These are phyloP conservation scores for Malaclemys terrapin DNA, from an alignment of 2,113 vertebrate species.

Conservation along the genomic window DNA sequence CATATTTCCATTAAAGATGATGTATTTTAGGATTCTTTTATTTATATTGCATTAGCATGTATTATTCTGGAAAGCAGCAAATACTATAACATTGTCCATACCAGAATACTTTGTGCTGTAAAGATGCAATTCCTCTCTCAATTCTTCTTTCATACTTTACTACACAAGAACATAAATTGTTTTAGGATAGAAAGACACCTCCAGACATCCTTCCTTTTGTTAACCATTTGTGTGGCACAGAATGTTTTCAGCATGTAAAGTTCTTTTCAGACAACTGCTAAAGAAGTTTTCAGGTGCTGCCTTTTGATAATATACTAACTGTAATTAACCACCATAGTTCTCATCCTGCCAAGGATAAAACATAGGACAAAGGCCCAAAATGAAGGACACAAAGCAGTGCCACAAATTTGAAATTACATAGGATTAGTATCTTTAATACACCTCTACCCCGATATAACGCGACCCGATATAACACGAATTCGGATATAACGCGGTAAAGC, in stretches of 20 bases:
- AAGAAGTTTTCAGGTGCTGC: background rate
- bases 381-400: background rate
- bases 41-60: background rate
- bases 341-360: constrained; percentile 45
- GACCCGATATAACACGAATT: too few relatives aligned
- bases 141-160: constrained; percentile 17
- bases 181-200: background rate
- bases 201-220: background rate
- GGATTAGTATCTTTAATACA: constrained; percentile 38
- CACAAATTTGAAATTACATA: constrained; percentile 55
- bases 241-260: background rate
- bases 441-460: too few relatives aligned
- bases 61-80: background rate
- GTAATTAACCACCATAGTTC: constrained; percentile 40
- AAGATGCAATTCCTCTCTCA: constrained; percentile 44
- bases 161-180: background rate
- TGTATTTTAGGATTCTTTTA: background rate
- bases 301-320: constrained; percentile 34
- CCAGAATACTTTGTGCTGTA: constrained; percentile 5
- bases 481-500: too few relatives aligned
- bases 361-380: background rate
- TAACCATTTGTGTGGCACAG: constrained; percentile 25
- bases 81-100: background rate
- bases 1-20: background rate
- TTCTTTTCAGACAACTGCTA: background rate